Conservation (phyloP, 1,140 invertebrate genomes). For the Rhagoletis pomonella region DNA sequence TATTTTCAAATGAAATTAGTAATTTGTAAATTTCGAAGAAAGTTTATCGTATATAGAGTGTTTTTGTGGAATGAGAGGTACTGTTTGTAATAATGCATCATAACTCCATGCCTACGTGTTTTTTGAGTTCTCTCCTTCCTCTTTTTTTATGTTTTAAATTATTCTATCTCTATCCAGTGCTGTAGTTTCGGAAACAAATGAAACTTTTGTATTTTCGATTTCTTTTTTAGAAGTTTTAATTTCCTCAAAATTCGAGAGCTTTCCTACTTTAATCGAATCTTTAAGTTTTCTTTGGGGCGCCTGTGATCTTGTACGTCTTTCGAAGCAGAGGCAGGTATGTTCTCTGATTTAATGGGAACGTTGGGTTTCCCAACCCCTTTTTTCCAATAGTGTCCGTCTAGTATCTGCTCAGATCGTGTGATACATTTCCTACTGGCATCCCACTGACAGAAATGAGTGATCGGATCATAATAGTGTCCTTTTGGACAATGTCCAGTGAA, state of each 20-base stretch:
- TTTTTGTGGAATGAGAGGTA: not conserved
- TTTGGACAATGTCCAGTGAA: slow-evolving; percentile 60
- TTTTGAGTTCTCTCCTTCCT: no score
- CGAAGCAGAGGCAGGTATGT: no score
- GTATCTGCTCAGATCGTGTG: not conserved
- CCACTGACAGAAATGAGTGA: slow-evolving; percentile 56
- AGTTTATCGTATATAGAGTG: slow-evolving; percentile 60
- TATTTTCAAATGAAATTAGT: slow-evolving; percentile 54
- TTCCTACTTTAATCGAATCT: not conserved
- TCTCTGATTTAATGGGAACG: not conserved
- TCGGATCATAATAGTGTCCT: slow-evolving; percentile 61
- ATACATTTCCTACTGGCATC: slow-evolving; percentile 60
- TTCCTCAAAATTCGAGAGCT: no score
- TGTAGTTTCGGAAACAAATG: no score
- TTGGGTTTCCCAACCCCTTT: not conserved
- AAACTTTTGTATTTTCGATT: not conserved
- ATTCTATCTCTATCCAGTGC: no score
- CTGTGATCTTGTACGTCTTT: no score
- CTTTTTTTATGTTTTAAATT: not conserved
- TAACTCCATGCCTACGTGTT: no score
- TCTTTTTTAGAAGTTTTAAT: not conserved
- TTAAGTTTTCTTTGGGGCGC: not conserved
- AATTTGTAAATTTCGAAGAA: slow-evolving; percentile 63
- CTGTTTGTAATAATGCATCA: no score
- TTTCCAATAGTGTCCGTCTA: not conserved